These are phyloP conservation scores for Sebastes itinus DNA, from an alignment of 2,797 vertebrate genomes.

Conservation along the genomic window DNA sequence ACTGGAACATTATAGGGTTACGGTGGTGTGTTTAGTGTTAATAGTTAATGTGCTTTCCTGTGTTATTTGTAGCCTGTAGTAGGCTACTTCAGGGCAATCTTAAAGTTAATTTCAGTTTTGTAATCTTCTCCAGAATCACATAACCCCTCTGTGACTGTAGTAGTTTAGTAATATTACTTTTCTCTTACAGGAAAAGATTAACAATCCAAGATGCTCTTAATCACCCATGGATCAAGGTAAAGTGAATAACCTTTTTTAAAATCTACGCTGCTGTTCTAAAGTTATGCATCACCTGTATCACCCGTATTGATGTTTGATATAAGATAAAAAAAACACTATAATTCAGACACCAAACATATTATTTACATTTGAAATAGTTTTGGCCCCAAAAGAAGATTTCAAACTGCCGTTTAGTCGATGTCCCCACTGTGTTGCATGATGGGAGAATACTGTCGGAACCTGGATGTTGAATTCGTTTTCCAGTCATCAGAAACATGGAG, in stretches of 20 bases:
- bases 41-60: too few species aligned
- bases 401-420: too few species aligned
- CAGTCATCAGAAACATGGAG: too few species aligned
- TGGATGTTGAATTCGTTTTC: too few species aligned
- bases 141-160: too few species aligned
- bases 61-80: too few species aligned
- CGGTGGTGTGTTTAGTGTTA: too few species aligned
- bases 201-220: conserved; percentile 92
- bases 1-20: too few species aligned
- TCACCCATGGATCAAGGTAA: conserved; percentile 94
- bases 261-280: background rate
- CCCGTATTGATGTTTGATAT: background rate
- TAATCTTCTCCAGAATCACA: too few species aligned
- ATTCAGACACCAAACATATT: background rate
- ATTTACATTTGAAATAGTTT: background rate
- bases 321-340: background rate
- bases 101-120: background rate
- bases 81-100: background rate
- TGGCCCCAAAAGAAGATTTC: background rate
- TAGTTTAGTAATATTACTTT: background rate
- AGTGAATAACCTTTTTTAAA: conserved; percentile 31
- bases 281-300: background rate
- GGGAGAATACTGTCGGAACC: too few species aligned
- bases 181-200: conserved; percentile 88
- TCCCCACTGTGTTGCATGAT: too few species aligned